Conservation (phyloP, 1,140 invertebrate genomes). For the Vollenhovia emeryi region DNA sequence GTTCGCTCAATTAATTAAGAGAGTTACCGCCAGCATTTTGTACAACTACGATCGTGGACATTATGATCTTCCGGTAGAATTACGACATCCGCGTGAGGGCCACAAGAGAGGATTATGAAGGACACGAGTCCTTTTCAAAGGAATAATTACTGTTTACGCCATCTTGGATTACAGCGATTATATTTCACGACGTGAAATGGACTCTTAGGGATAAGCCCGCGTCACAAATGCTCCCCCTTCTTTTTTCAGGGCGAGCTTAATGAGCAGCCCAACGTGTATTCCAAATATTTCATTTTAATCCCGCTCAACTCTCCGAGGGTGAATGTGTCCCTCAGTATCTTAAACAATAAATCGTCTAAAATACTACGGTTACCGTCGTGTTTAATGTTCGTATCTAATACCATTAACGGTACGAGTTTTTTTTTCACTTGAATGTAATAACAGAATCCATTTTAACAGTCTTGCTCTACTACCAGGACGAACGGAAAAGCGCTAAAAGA, state of each 20-base stretch:
- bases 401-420: neutral
- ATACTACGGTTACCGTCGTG: neutral
- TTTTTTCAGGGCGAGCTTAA: conserved; percentile 32
- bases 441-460: neutral
- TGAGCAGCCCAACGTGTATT: conserved; percentile 49
- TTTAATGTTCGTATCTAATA: conserved; percentile 30
- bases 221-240: conserved; percentile 46
- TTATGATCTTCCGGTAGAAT: conserved; percentile 41
- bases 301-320: conserved; percentile 27
- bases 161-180: conserved; percentile 56
- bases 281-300: conserved; percentile 63
- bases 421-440: neutral
- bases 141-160: conserved; percentile 58
- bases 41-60: conserved; percentile 12
- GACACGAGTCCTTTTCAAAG: conserved; percentile 61
- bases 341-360: conserved; percentile 43
- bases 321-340: conserved; percentile 15
- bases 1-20: conserved; percentile 63
- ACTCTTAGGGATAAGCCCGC: conserved; percentile 34
- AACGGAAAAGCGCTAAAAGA: neutral
- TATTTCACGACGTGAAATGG: conserved; percentile 58
- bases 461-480: neutral
- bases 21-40: conserved; percentile 10
- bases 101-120: conserved; percentile 50
- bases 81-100: conserved; percentile 26